Conservation (phyloP, 2,888 invertebrate genomes). For the Phyllotreta striolata region DNA sequence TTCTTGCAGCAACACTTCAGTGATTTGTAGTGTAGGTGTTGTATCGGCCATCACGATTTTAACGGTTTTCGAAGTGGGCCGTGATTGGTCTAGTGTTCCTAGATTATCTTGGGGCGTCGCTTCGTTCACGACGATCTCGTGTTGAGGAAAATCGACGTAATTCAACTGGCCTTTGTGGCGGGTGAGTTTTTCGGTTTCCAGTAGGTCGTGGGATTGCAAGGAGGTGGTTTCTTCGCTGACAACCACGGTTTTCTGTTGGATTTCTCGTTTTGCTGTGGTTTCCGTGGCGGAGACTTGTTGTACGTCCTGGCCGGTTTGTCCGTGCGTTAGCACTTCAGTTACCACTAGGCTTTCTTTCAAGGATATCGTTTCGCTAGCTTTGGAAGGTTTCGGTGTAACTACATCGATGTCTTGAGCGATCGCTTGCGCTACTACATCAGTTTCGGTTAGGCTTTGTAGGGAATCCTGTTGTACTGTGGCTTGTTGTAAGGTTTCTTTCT, state of each 20-base stretch:
- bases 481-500: conserved; percentile 46
- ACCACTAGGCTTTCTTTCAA: conserved; percentile 58
- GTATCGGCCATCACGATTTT: conserved; percentile 57
- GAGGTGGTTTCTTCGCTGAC: conserved; percentile 58
- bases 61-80: conserved; percentile 61
- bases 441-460: conserved; percentile 59
- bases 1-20: conserved; percentile 62
- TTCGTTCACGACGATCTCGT: conserved; percentile 64
- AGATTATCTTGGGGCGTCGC: conserved; percentile 62
- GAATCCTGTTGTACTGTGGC: conserved; percentile 58
- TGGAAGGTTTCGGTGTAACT: conserved; percentile 49
- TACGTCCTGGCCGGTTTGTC: conserved; percentile 58
- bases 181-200: conserved; percentile 49
- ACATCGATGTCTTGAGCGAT: conserved; percentile 42
- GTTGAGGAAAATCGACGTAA: conserved; percentile 48
- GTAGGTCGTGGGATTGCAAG: conserved; percentile 54
- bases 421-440: conserved; percentile 50
- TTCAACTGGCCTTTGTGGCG: conserved; percentile 49
- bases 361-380: conserved; percentile 52
- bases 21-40: conserved; percentile 59
- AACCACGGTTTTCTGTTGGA: conserved; percentile 61
- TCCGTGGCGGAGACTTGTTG: conserved; percentile 60
- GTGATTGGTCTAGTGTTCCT: conserved; percentile 60
- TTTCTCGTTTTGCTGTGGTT: conserved; percentile 60
- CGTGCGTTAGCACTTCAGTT: conserved; percentile 56